Percentiles rank a stretch among this genome's conserved stretches.
Evolutionary conservation across 2,113 vertebrate genomes (phyloP).

Genomic region (Oncorhynchus tshawytscha): DNA sequence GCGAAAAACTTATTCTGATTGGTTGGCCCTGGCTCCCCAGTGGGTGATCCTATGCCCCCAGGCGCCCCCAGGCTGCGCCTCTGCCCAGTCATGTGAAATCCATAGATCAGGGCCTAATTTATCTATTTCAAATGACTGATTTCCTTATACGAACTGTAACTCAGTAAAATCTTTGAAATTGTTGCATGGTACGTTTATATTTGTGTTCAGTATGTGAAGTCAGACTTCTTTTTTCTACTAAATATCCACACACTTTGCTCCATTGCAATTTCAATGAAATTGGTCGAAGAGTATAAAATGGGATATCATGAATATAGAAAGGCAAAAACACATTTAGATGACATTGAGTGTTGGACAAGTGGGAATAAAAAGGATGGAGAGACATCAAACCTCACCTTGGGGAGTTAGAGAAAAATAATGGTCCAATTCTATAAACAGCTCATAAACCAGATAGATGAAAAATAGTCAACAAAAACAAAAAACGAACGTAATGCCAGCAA

Average conservation of each 20-base stretch:
- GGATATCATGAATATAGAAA: constrained; percentile 4
- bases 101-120: too few relatives aligned
- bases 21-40: too few relatives aligned
- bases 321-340: neutral
- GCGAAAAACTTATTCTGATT: too few relatives aligned
- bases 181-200: too few relatives aligned
- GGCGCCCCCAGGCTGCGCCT: too few relatives aligned
- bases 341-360: neutral
- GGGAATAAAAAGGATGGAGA: neutral
- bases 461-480: constrained; percentile 10
- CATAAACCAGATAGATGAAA: neutral
- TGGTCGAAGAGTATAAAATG: neutral
- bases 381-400: neutral
- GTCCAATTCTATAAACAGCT: neutral
- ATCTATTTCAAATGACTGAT: too few relatives aligned
- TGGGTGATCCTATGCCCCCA: too few relatives aligned
- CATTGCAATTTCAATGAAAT: neutral
- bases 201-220: too few relatives aligned
- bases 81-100: too few relatives aligned
- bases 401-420: neutral
- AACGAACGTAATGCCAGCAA: neutral
- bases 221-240: neutral
- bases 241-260: neutral
- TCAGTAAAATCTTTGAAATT: too few relatives aligned
- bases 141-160: too few relatives aligned